These are phyloP conservation scores for Condylura cristata DNA, from an alignment of 2,113 vertebrate species.

Conservation along the genomic window DNA sequence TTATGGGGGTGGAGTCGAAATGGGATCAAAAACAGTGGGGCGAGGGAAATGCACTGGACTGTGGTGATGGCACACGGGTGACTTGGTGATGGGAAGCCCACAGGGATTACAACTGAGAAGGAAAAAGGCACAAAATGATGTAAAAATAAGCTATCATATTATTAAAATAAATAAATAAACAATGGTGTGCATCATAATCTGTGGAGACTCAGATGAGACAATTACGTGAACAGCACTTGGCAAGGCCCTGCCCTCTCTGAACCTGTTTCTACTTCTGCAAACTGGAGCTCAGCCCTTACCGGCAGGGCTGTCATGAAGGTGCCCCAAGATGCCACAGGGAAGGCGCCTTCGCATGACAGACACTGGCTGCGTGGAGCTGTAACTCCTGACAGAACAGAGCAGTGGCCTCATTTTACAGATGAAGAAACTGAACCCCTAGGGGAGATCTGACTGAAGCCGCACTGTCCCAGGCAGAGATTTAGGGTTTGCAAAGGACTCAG, in stretches of 20 bases:
- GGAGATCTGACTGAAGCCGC: neutral
- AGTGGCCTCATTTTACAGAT: neutral
- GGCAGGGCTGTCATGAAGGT: neutral
- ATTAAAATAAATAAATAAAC: too few species aligned
- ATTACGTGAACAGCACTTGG: neutral
- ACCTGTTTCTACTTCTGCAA: neutral
- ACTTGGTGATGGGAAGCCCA: too few species aligned
- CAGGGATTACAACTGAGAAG: too few species aligned
- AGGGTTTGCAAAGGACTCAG: neutral
- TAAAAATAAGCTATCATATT: too few species aligned
- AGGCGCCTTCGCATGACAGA: fast-evolving
- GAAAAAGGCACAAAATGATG: too few species aligned
- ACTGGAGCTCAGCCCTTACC: neutral
- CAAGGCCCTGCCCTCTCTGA: neutral
- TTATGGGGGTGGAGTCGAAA: too few species aligned
- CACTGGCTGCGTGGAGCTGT: fast-evolving
- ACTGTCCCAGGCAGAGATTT: neutral
- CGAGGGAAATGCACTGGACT: too few species aligned
- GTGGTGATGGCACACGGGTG: too few species aligned
- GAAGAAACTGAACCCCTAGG: neutral
- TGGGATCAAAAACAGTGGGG: too few species aligned
- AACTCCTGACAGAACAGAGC: neutral
- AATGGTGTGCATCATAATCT: neutral
- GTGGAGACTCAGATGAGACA: neutral
- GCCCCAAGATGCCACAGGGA: neutral